Conservation (phyloP, 2,888 invertebrate genomes). For the Octonoba sinensis region DNA sequence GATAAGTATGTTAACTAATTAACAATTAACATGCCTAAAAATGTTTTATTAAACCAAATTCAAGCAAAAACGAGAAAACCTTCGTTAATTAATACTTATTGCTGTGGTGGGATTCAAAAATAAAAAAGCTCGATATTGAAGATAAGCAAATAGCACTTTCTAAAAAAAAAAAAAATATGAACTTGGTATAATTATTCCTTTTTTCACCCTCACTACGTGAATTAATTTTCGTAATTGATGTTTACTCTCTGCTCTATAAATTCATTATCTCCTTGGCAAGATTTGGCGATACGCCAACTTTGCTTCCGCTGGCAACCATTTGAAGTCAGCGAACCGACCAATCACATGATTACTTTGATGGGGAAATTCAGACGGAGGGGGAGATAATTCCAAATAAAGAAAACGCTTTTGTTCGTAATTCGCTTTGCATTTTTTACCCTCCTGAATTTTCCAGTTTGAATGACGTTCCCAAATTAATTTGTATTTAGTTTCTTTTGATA, state of each 20-base stretch:
- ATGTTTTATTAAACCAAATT: too few species aligned
- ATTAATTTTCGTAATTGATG: conserved; percentile 47
- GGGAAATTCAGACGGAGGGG: background rate
- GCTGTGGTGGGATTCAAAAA: too few species aligned
- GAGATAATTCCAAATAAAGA: conserved; percentile 7
- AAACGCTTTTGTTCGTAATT: conserved; percentile 34
- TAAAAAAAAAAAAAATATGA: too few species aligned
- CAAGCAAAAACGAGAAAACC: too few species aligned
- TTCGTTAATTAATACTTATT: too few species aligned
- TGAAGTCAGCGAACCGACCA: conserved; percentile 29
- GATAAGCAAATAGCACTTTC: too few species aligned
- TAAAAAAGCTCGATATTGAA: too few species aligned
- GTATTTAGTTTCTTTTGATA: conserved; percentile 21
- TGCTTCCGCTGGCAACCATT: conserved; percentile 28
- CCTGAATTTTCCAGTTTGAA: conserved; percentile 14
- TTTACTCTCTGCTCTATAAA: conserved; percentile 29
- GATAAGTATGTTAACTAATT: too few species aligned
- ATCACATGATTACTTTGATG: conserved; percentile 34
- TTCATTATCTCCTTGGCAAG: conserved; percentile 43
- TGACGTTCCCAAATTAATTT: conserved; percentile 43
- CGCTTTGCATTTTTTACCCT: conserved; percentile 18
- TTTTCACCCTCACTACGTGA: conserved; percentile 10
- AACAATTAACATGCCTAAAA: too few species aligned
- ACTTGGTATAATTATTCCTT: too few species aligned
- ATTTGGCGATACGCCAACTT: conserved; percentile 24